Percentiles rank a stretch among this genome's conserved stretches.
phyloP scores from a whole-genome alignment of 2,797 vertebrate species.

The Etheostoma nigrum region DNA sequence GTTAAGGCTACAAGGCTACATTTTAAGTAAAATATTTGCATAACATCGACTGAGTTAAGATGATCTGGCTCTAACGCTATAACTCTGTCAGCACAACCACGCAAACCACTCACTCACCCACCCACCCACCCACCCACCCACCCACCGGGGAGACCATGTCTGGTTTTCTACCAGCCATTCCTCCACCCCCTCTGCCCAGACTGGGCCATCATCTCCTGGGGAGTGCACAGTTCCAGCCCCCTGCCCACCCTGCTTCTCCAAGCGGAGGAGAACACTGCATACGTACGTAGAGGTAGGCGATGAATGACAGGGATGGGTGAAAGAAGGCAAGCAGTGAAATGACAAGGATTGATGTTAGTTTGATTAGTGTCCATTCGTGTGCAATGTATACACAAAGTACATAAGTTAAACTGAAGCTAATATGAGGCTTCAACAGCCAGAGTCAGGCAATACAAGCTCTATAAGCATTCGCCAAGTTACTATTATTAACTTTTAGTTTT shows the following conservation, averaged over 20 bases:
- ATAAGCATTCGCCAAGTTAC: neutral
- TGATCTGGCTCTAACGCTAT: conserved; percentile 28
- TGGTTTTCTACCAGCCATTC: conserved; percentile 70
- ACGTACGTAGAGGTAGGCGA: conserved; percentile 73
- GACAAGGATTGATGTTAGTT: conserved; percentile 77
- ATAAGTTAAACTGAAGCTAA: neutral
- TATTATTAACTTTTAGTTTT: neutral
- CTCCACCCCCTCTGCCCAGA: conserved; percentile 48
- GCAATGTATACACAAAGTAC: conserved; percentile 30
- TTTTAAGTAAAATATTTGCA: conserved; percentile 21
- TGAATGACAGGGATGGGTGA: conserved; percentile 65
- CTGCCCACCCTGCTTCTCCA: conserved; percentile 76
- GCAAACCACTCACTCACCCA: conserved; percentile 45
- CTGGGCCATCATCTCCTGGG: conserved; percentile 38
- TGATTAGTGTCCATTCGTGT: conserved; percentile 37
- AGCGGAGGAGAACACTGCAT: conserved; percentile 79
- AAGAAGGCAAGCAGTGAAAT: conserved; percentile 76
- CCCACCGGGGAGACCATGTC: conserved; percentile 72
- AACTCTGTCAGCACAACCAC: conserved; percentile 39
- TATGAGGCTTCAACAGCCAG: too few species aligned
- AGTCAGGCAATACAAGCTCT: neutral
- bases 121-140: conserved; percentile 71
- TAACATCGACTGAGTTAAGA: conserved; percentile 23
- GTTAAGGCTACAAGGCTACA: conserved; percentile 15
- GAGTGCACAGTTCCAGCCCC: conserved; percentile 41